Evolutionary conservation across 2,888 invertebrate species (phyloP).

Genomic region (Noctua comes): DNA sequence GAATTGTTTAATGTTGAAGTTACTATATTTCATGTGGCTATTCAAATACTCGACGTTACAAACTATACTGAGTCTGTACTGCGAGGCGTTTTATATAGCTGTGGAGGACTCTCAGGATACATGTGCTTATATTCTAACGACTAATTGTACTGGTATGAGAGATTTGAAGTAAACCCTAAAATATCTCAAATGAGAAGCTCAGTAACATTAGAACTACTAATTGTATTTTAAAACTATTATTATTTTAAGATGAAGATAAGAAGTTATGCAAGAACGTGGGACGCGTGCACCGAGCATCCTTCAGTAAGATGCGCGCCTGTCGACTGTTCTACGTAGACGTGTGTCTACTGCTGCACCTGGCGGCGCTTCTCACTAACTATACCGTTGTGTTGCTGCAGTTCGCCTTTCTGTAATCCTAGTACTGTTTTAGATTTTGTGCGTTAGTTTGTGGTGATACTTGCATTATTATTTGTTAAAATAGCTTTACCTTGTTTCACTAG

Average conservation of each 20-base stretch:
- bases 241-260: neutral
- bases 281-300: no score
- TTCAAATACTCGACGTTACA: neutral
- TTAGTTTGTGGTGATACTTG: neutral
- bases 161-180: neutral
- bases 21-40: neutral
- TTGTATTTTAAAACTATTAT: no score
- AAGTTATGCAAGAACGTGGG: no score
- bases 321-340: no score
- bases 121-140: neutral
- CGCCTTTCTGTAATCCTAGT: neutral
- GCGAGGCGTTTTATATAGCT: slow-evolving; percentile 9
- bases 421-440: no score
- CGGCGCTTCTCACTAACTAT: neutral
- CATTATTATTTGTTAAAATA: neutral
- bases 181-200: neutral
- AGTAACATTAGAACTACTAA: neutral
- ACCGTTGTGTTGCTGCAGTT: neutral
- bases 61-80: slow-evolving; percentile 1
- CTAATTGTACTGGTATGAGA: slow-evolving; percentile 5
- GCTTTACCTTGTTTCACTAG: neutral
- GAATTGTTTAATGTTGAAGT: no score
- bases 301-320: no score
- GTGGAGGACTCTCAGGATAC: slow-evolving; percentile 6
- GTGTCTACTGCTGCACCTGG: neutral